A percentile compares a stretch with the other conserved stretches of the same genome.
Conservation (phyloP, 2,113 vertebrate species). For the Pionites leucogaster region DNA sequence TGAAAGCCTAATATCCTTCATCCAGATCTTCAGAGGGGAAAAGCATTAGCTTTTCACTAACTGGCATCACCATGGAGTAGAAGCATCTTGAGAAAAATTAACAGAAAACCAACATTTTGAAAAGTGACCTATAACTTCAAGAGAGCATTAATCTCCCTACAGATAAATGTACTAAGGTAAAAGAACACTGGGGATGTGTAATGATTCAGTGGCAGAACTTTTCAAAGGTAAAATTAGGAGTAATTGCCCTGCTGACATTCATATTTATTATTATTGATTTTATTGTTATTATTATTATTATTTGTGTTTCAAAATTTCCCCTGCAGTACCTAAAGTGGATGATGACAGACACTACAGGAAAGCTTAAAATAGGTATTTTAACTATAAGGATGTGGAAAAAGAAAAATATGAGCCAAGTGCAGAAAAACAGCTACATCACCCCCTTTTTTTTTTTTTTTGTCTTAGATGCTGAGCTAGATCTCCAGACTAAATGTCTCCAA, state of each 20-base stretch:
- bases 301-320: background rate
- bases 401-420: background rate
- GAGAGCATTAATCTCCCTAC: background rate
- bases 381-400: background rate
- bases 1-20: constrained; percentile 2
- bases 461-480: background rate
- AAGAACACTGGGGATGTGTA: background rate
- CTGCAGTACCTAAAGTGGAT: background rate
- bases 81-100: constrained; percentile 8
- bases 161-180: background rate
- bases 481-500: background rate
- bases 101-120: background rate
- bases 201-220: background rate
- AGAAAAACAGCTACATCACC: background rate
- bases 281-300: background rate
- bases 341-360: background rate
- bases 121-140: background rate
- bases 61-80: background rate
- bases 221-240: background rate
- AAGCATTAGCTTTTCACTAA: background rate
- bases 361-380: background rate
- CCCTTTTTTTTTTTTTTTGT: background rate
- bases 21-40: background rate
- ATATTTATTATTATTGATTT: background rate
- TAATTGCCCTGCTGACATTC: background rate